Conservation (phyloP, 2,113 vertebrate species). For the Nycticorax nycticorax region DNA sequence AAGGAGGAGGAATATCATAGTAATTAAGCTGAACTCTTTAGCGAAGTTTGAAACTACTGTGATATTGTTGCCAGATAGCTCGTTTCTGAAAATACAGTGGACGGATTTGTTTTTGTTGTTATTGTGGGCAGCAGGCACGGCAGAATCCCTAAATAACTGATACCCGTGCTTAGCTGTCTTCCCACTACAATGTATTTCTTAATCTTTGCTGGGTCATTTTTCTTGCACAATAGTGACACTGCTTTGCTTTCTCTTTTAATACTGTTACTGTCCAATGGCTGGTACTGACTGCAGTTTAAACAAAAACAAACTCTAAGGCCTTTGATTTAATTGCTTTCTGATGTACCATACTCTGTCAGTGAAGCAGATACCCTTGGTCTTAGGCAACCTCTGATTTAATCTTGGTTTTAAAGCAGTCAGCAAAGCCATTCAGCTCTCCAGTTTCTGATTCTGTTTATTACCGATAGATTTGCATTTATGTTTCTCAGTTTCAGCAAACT, state of each 20-base stretch:
- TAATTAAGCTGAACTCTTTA: neutral
- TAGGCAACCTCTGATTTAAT: neutral
- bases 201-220: neutral
- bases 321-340: neutral
- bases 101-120: neutral
- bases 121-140: neutral
- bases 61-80: neutral
- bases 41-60: neutral
- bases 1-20: neutral
- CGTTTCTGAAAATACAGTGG: neutral
- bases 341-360: neutral
- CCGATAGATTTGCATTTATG: neutral
- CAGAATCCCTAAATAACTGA: slow-evolving; percentile 6
- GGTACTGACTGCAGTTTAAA: neutral
- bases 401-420: neutral
- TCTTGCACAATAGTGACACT: neutral
- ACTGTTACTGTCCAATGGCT: neutral
- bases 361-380: neutral
- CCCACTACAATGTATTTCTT: neutral
- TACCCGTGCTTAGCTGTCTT: neutral
- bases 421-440: neutral
- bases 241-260: neutral
- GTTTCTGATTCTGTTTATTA: neutral
- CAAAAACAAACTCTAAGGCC: neutral
- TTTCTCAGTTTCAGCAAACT: neutral